Conservation (phyloP, 2,113 vertebrate species). For the Trogon melanurus region DNA sequence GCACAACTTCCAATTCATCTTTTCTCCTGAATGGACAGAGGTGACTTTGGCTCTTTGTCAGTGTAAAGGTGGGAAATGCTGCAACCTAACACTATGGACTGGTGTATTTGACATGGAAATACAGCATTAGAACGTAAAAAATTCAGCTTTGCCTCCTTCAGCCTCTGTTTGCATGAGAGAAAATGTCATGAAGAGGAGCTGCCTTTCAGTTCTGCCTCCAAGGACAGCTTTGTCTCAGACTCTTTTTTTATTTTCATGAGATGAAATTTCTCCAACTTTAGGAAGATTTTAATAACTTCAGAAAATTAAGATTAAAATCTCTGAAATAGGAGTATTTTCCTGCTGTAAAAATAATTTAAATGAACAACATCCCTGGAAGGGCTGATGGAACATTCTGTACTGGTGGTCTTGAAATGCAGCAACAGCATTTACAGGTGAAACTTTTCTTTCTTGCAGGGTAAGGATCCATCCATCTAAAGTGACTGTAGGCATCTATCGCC, state of each 20-base stretch:
- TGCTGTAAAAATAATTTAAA: background rate
- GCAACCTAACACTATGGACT: background rate
- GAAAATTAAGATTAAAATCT: background rate
- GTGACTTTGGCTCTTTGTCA: background rate
- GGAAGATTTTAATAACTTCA: background rate
- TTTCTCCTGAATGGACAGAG: background rate
- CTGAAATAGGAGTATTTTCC: background rate
- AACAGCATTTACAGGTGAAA: background rate
- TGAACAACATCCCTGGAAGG: background rate
- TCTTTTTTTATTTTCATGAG: background rate
- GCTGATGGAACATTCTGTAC: background rate
- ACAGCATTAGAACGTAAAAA: background rate
- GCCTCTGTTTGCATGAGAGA: background rate
- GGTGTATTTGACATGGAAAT: background rate
- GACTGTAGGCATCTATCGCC: background rate
- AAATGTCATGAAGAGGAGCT: background rate
- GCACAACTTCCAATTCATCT: background rate
- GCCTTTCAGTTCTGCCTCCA: constrained; percentile 7
- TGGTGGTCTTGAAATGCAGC: background rate
- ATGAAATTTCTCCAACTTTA: background rate
- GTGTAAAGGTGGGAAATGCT: constrained; percentile 3
- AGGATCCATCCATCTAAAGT: background rate
- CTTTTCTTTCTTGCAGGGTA: background rate
- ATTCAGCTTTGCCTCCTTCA: background rate
- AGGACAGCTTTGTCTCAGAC: background rate